Base-by-base conservation (phyloP, 2,888 invertebrate genomes). In the Eristalinus aeneus region DNA sequence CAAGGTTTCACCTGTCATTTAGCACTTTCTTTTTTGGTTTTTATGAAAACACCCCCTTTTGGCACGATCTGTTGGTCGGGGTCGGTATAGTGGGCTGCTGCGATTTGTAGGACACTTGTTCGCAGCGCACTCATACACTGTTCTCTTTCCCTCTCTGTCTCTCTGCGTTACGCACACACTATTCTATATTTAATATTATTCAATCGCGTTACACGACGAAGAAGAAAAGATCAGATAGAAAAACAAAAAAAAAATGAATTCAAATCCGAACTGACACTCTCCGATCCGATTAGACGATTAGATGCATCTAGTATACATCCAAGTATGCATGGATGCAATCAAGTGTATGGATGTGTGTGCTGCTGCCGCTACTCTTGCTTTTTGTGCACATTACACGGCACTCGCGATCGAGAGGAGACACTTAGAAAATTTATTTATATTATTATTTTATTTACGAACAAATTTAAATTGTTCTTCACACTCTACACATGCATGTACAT, bases 291-390 rank as follows among this genome's bases (percentile, higher is more conserved):
- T 56, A 56, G 23, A 56, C 22, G 22, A 56, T 81, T 72, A 76
- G 64, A 80, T 82, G 63, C 69, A 65, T 67, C 58, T 82, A 56
- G 56, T 22, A 56, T 23, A 23, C 56, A 81, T 69, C 73, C 64
- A 63, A 64, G 76, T 83, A 88, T 89, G 89, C 88, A 89, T 87
- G 88, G 87, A 88, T 88, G 84, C 89, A 89, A 77, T 82, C 65
- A 78, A 82, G 73, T 74, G 86, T 78, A 81, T 73, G 77, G 82
- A 74, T 82, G 86, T 82, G 82, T 77, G 77, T 86, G 82, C 77
- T 2, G 27, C 27, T 27, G 27, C 27, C 27, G 27, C 27, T 27
- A 3, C 27, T 27, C 2, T 5, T 27, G 77, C 77, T 71, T 73
- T 86, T 77, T 81, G 80, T 81, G 69, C 73, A 81, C 63, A 65